Percentiles rank a stretch among this genome's conserved stretches.
Conservation (phyloP, 2,888 invertebrate species). For the Smittia aterrima region DNA sequence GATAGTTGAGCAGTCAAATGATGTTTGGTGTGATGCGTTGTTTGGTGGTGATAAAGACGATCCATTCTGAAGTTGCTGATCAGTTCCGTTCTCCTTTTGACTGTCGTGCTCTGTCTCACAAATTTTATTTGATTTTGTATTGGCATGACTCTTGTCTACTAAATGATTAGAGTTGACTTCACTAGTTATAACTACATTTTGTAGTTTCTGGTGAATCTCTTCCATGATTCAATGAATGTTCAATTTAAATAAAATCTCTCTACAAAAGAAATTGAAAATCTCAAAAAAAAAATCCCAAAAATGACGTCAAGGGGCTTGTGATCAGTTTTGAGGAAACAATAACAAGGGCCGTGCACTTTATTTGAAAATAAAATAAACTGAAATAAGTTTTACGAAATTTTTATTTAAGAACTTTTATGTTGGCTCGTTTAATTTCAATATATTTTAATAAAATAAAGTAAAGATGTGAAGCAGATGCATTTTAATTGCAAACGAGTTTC, state of each 20-base stretch:
- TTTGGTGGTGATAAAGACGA: background rate
- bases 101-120: background rate
- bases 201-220: conserved; percentile 6
- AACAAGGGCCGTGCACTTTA: no score
- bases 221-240: background rate
- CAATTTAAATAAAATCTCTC: background rate
- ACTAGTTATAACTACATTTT: conserved; percentile 16
- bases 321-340: background rate
- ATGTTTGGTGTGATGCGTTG: background rate
- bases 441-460: no score
- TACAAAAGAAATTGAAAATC: background rate
- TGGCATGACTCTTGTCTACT: conserved; percentile 9
- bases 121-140: background rate
- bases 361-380: no score
- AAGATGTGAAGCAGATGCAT: no score
- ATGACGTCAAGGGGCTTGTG: background rate
- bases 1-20: background rate
- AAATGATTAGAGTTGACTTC: conserved; percentile 25
- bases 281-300: background rate
- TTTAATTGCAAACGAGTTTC: no score
- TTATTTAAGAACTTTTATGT: no score
- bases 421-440: no score
- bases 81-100: background rate
- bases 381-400: no score
- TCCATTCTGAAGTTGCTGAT: background rate